Base-by-base conservation (phyloP, 30 jellyfish, hydroid and myxozoan genomes). In the Hydra vulgaris region DNA sequence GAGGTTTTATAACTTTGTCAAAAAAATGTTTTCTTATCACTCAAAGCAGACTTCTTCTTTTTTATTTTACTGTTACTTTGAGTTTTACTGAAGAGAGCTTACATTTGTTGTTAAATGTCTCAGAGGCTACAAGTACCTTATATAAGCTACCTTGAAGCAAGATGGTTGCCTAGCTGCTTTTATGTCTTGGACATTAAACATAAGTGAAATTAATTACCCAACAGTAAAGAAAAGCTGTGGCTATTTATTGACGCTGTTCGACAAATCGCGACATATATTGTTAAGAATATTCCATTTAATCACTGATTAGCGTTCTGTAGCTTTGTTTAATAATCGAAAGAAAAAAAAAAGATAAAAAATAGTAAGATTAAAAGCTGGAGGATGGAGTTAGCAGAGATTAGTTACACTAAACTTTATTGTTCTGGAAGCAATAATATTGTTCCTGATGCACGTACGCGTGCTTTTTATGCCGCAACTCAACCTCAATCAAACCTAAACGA, bases 191-290 rank as follows among this genome's bases (percentile, higher is more conserved):
- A n/a, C n/a, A n/a, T n/a, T n/a, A n/a, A n/a, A n/a, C n/a, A n/a
- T n/a, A n/a, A n/a, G n/a, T n/a, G n/a, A n/a, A n/a, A n/a, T n/a
- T n/a, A n/a, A n/a, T n/a, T n/a, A n/a, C 27, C 96, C 96, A 19
- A 27, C 96, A 17, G 88, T 88, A 7, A 95, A 88, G 74, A 88
- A 88, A 88, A 84, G 96, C 92, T 18, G 24, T 40, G 7, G 95
- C 96, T 18, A 88, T n/a, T 79, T 52, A 61, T 88, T 21, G 93
- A 84, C 72, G 87, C 92, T 26, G 19, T 77, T 18, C 83, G 95
- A n/a, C n/a, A n/a, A n/a, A n/a, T n/a, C n/a, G n/a, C n/a, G n/a
- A n/a, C n/a, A n/a, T n/a, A n/a, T n/a, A n/a, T n/a, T n/a, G n/a
- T n/a, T n/a, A n/a, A n/a, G n/a, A 7, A 53, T 71, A 70, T 88